Evolutionary conservation across 1,140 invertebrate species (phyloP), one percentile per base, ranked within the genome.

Genomic region (Nixonia krombeini): DNA sequence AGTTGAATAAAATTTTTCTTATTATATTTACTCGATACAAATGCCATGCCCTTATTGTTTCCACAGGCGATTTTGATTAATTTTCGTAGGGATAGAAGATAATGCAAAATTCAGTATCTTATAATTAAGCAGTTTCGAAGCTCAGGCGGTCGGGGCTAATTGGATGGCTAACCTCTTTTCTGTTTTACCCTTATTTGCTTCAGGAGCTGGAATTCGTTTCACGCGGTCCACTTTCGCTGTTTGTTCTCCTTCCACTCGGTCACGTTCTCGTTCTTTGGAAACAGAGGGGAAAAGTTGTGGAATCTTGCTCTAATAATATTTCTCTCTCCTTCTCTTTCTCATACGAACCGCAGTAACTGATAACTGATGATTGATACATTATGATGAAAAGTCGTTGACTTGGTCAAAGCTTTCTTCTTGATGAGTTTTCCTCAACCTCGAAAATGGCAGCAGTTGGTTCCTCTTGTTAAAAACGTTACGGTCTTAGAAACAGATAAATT

Each of bases 401-500:
- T n/a, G n/a, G n/a, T n/a, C n/a, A n/a, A n/a, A n/a, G n/a, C n/a
- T n/a, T n/a, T n/a, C n/a, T n/a, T n/a, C n/a, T n/a, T n/a, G n/a
- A n/a, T n/a, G n/a, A n/a, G n/a, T n/a, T n/a, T n/a, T n/a, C n/a
- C n/a, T n/a, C n/a, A n/a, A n/a, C n/a, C n/a, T n/a, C n/a, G n/a
- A n/a, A n/a, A n/a, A n/a, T n/a, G n/a, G n/a, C n/a, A n/a, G n/a
- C n/a, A n/a, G n/a, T n/a, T n/a, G n/a, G n/a, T n/a, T n/a, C n/a
- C n/a, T n/a, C n/a, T n/a, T n/a, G n/a, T n/a, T n/a, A n/a, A n/a
- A n/a, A n/a, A n/a, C n/a, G n/a, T n/a, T n/a, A n/a, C n/a, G n/a
- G n/a, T n/a, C n/a, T n/a, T n/a, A n/a, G n/a, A n/a, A n/a, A n/a
- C 57, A 57, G 59, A 67, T 47, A 67, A 61, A 67, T 67, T 61